These are phyloP conservation scores for Seira sanloemensis DNA, from an alignment of 2,888 invertebrate species.

Conservation along the genomic window DNA sequence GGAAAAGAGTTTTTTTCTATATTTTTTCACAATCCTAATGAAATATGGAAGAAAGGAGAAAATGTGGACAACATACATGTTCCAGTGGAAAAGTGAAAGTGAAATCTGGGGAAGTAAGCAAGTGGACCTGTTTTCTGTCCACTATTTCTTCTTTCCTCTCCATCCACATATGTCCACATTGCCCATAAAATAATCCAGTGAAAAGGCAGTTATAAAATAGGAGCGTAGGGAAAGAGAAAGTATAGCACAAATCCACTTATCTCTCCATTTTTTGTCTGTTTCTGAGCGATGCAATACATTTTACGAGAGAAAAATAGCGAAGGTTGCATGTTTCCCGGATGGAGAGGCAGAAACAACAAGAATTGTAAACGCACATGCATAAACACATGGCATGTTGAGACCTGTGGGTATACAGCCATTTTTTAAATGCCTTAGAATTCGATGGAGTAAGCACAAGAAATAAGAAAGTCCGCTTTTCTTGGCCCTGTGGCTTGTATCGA, in stretches of 20 bases:
- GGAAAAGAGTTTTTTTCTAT: background rate
- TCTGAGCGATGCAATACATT: constrained; percentile 55
- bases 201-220: constrained; percentile 2
- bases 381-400: background rate
- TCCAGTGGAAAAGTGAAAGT: background rate
- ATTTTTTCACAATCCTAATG: background rate
- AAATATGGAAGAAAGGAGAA: constrained; percentile 15
- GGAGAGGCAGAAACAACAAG: constrained; percentile 18
- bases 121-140: constrained; percentile 42
- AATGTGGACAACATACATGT: background rate
- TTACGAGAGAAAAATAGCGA: constrained; percentile 16
- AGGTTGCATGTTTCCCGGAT: background rate
- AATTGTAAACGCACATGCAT: constrained; percentile 28
- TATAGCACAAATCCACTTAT: constrained; percentile 54
- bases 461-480: constrained; percentile 5
- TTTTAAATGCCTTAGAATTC: too few relatives aligned
- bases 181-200: constrained; percentile 26
- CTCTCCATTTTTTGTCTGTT: constrained; percentile 44
- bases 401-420: background rate
- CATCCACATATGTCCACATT: constrained; percentile 28
- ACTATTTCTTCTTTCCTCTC: constrained; percentile 23
- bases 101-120: background rate
- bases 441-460: background rate
- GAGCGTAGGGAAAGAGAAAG: background rate
- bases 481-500: constrained; percentile 43